Evolutionary conservation across 2,888 invertebrate species (phyloP).

Genomic region (Cerceris ruficornis): DNA sequence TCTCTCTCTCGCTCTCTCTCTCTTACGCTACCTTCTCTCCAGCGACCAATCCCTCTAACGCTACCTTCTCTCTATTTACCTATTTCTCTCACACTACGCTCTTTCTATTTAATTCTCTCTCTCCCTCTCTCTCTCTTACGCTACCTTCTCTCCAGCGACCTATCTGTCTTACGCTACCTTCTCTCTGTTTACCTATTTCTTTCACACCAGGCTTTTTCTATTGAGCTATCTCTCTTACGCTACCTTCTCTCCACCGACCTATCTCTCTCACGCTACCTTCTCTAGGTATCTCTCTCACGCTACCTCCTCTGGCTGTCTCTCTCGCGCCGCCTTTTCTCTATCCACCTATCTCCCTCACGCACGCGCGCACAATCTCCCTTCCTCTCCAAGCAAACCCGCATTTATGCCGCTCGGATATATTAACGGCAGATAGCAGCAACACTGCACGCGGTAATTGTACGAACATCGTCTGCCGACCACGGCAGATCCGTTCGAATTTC

Average conservation of each 20-base stretch:
- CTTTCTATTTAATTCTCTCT: not conserved
- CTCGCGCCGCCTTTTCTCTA: not conserved
- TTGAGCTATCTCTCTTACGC: not conserved
- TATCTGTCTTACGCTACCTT: not conserved
- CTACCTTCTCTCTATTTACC: not conserved
- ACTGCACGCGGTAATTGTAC: constrained; percentile 30
- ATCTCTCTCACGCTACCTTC: not conserved
- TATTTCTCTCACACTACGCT: not conserved
- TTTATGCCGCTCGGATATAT: constrained; percentile 4
- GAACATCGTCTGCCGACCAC: constrained; percentile 12
- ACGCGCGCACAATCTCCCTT: too few species aligned
- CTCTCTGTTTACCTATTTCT: not conserved
- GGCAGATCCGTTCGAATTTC: constrained; percentile 43
- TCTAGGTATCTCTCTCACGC: not conserved
- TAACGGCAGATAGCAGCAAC: constrained; percentile 7
- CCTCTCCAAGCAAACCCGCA: constrained; percentile 6
- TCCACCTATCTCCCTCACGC: not conserved
- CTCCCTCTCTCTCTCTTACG: not conserved
- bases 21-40: not conserved
- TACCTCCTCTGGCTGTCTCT: not conserved
- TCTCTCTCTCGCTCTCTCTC: not conserved
- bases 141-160: not conserved
- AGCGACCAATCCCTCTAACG: not conserved
- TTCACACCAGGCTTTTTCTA: too few species aligned
- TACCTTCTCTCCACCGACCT: not conserved